phyloP scores from a whole-genome alignment of 2,113 vertebrate species.

The Lipotes vexillifer region DNA sequence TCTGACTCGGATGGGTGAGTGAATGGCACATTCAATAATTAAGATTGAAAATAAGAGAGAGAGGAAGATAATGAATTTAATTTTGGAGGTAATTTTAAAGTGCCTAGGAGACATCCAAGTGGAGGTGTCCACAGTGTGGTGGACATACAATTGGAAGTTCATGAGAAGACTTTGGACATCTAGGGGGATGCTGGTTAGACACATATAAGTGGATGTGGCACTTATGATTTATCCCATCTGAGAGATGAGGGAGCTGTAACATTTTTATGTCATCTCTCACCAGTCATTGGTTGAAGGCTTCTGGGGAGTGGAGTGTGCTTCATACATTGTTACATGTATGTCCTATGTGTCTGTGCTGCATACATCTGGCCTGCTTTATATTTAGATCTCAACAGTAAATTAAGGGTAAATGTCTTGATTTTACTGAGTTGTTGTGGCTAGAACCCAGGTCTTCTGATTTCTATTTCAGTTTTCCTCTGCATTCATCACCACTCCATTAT shows the following conservation, averaged over 20 bases:
- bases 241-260: neutral
- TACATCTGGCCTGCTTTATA: neutral
- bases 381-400: neutral
- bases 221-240: neutral
- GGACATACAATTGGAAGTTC: neutral
- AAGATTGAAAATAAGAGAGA: neutral
- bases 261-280: neutral
- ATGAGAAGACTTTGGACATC: neutral
- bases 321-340: neutral
- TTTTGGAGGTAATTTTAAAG: neutral
- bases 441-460: neutral
- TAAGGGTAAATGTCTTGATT: neutral
- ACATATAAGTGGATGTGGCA: neutral
- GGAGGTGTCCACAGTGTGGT: neutral
- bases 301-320: neutral
- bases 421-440: neutral
- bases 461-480: neutral
- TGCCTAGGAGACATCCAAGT: neutral
- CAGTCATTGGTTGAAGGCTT: neutral
- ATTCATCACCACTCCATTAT: neutral
- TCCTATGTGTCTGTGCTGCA: neutral
- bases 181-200: neutral
- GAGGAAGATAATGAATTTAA: neutral
- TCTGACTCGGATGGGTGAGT: neutral
- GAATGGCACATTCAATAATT: neutral